Percentiles rank a stretch among this genome's conserved stretches.
Conservation (phyloP, 1,140 invertebrate genomes). For the Propsilocerus akamusi region DNA sequence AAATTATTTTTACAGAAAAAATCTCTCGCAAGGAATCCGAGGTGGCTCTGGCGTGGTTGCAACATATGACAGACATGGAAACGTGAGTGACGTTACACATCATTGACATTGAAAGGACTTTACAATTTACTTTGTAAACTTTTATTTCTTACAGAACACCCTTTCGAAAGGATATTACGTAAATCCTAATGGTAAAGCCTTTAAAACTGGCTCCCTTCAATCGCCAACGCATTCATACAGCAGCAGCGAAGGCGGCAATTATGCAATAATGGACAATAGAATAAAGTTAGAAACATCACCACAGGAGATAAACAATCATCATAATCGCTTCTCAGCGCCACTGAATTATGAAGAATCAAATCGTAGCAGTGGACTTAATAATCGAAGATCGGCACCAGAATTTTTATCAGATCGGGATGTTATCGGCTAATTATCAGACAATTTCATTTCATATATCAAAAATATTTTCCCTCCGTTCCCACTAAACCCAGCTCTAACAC, state of each 20-base stretch:
- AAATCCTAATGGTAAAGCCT: neutral
- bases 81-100: conserved; percentile 26
- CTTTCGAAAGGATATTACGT: neutral
- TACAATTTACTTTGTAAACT: no score
- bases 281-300: neutral
- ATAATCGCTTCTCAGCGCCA: neutral
- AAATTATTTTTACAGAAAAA: conserved; percentile 2
- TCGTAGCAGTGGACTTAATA: neutral
- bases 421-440: no score
- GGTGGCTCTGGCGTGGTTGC: neutral
- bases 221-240: conserved; percentile 23
- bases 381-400: neutral
- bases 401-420: neutral
- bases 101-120: no score
- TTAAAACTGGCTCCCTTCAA: neutral
- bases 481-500: no score
- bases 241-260: conserved; percentile 24
- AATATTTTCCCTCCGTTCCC: no score
- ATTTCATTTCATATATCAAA: no score
- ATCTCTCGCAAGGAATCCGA: neutral
- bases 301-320: neutral
- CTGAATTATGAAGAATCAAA: neutral
- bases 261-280: conserved; percentile 17
- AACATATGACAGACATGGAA: conserved; percentile 3
- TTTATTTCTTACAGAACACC: no score